Percentiles rank a stretch among this genome's conserved stretches.
These are phyloP conservation scores for Takifugu flavidus DNA, from an alignment of 2,113 vertebrate genomes.

Conservation along the genomic window DNA sequence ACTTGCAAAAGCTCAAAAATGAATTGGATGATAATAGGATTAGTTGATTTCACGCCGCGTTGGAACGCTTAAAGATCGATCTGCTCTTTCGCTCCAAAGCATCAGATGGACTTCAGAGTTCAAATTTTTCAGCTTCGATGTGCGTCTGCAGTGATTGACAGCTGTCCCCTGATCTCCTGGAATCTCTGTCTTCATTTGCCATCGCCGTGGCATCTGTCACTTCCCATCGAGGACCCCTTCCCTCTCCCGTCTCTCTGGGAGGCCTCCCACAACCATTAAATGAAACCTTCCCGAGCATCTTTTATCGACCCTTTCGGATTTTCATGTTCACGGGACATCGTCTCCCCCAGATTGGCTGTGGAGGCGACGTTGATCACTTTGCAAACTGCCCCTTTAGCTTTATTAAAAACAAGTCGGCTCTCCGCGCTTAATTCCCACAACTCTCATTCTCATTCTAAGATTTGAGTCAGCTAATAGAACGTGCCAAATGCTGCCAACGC, in stretches of 20 bases:
- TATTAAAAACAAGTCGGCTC: not conserved
- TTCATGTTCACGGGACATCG: not conserved
- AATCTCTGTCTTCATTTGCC: constrained; percentile 44
- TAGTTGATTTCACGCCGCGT: too few relatives aligned
- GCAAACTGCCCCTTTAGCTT: not conserved
- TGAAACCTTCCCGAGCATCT: too few relatives aligned
- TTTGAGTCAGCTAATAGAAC: constrained; percentile 41
- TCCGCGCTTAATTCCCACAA: constrained; percentile 6
- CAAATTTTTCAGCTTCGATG: constrained; percentile 14
- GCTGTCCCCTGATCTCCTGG: constrained; percentile 25
- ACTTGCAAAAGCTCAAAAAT: too few relatives aligned
- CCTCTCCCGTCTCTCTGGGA: not conserved
- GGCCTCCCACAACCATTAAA: constrained; percentile 4
- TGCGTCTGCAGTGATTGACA: constrained; percentile 44
- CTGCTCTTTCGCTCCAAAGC: not conserved
- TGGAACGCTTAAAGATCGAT: too few relatives aligned
- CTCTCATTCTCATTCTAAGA: constrained; percentile 19
- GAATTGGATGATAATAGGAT: too few relatives aligned
- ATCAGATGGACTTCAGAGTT: not conserved
- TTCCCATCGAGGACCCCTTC: constrained; percentile 41
- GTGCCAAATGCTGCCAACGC: constrained; percentile 37
- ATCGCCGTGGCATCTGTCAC: constrained; percentile 41
- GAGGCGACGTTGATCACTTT: not conserved
- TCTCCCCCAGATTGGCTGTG: not conserved
- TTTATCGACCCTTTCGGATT: not conserved